Base-by-base conservation (phyloP, 2,888 invertebrate species). In the Hydroisotoma schaefferi region DNA sequence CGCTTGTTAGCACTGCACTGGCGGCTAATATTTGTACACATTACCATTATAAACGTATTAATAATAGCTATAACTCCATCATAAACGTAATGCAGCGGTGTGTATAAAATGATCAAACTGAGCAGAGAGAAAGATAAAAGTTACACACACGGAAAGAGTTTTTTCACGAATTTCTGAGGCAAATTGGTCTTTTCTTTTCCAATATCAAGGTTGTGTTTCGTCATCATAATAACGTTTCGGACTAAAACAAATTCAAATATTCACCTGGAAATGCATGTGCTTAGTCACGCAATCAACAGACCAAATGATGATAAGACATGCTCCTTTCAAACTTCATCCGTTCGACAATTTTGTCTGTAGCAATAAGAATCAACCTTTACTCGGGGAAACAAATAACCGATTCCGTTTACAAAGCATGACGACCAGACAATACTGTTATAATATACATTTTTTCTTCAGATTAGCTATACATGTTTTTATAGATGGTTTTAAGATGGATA, bases 191-290 rank as follows among this genome's bases (percentile, higher is more conserved):
- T 67, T n/a, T n/a, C n/a, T n/a, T n/a, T 67, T 63, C 60, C 62
- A 64, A 64, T 62, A 64, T 58, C 58, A 56, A 63, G 61, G 56
- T 64, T 64, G 63, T 64, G 62, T 65, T 63, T 64, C 60, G 57
- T 62, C 59, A 64, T 55, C 28, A 29, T 37, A 25, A 25, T 46
- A 53, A 26, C 57, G 52, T n/a, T n/a, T n/a, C n/a, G n/a, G n/a
- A n/a, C n/a, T n/a, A 59, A 63, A 67, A 67, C 67, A 67, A 67
- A 67, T 67, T 67, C 67, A 67, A 59, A 65, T 65, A 67, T 67
- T 67, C 64, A 61, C 61, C 53, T 65, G 59, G 65, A 48, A 52
- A 59, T 61, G 55, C 57, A 53, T 55, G 52, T 47, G 54, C 44
- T 46, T 51, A 56, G 69, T 67, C 69, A 69, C 67, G 67, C 69